These are phyloP conservation scores for Hylia prasina DNA, from an alignment of 2,113 vertebrate genomes.

Conservation along the genomic window DNA sequence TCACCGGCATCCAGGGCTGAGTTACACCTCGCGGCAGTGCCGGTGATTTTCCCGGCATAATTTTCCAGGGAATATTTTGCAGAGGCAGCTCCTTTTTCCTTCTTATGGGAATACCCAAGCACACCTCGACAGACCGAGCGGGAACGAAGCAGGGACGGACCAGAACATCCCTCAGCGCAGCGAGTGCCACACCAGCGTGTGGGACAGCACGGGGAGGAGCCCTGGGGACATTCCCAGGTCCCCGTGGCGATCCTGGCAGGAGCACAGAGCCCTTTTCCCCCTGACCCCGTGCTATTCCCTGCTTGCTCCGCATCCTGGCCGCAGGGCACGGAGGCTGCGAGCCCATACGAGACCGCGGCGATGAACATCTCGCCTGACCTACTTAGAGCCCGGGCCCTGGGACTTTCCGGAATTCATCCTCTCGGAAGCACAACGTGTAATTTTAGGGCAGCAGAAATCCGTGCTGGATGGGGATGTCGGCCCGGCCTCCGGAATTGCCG, in stretches of 20 bases:
- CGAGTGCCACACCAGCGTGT: not conserved
- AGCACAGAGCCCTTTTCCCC: not conserved
- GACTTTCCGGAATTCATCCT: conserved; percentile 36
- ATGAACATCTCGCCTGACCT: conserved; percentile 47
- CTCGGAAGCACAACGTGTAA: not conserved
- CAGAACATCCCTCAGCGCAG: fast-evolving
- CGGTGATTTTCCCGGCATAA: not conserved
- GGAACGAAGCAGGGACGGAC: not conserved
- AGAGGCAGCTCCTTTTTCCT: not conserved
- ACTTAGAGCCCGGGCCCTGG: conserved; percentile 38
- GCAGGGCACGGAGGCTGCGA: not conserved
- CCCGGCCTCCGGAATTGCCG: not conserved
- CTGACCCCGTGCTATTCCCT: not conserved
- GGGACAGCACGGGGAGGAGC: not conserved
- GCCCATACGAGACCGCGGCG: not conserved
- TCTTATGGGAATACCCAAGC: fast-evolving
- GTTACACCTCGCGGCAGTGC: fast-evolving
- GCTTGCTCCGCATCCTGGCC: not conserved
- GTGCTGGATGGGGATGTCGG: not conserved
- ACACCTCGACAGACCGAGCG: fast-evolving
- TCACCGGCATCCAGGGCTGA: not conserved
- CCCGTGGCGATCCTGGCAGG: not conserved
- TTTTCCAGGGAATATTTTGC: not conserved
- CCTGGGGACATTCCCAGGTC: not conserved
- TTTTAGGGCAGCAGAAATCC: not conserved